Base-by-base conservation (phyloP, 2,113 vertebrate genomes). In the Nematolebias whitei region DNA sequence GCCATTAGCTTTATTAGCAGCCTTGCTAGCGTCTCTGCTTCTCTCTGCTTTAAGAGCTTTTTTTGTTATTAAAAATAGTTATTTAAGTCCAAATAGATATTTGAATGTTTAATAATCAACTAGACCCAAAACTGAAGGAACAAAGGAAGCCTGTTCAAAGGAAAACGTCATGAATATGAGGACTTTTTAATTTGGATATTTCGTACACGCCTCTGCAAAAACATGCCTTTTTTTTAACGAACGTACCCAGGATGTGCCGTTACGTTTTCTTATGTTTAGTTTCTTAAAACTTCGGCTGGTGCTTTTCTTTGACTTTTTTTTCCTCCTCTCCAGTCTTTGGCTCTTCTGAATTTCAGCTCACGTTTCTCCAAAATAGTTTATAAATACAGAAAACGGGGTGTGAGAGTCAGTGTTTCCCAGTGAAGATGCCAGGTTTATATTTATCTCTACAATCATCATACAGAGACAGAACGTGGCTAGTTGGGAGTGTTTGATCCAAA, bases 401-500 rank as follows among this genome's bases (percentile, higher is more conserved):
- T 11, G 38, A 52, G 54, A 1, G 55, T 51, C 18, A 0, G 6
- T 32, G 38, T 70, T 74, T 70, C 64, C 60, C 26, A 1, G 38
- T 20, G 39, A 7, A 2, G 8, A 38, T 44, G 49, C 57, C 24
- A 1, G 2, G 4, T 15, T 78, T 35, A 52, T 47, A 47, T 57
- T 63, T 67, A 43, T 26, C 47, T 39, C 45, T 26, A n/a, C 18
- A 6, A 23, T 57, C 4, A 18, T 45, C 10, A 48, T 54, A 24
- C 68, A 52, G 45, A 35, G 24, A 53, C 12, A 26, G 15, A 49
- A 18, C 38, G 24, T 45, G 50, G 23, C 23, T 40, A 57, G 66
- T 54, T 49, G 58, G n/a, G 54, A 57, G 71, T n/a, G 38, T 74
- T 61, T 4, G 2, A 8, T 54, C 64, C 54, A 47, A 38, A 74